These are phyloP conservation scores for Coenonympha glycerion DNA, from an alignment of 2,888 invertebrate genomes.

Conservation along the genomic window DNA sequence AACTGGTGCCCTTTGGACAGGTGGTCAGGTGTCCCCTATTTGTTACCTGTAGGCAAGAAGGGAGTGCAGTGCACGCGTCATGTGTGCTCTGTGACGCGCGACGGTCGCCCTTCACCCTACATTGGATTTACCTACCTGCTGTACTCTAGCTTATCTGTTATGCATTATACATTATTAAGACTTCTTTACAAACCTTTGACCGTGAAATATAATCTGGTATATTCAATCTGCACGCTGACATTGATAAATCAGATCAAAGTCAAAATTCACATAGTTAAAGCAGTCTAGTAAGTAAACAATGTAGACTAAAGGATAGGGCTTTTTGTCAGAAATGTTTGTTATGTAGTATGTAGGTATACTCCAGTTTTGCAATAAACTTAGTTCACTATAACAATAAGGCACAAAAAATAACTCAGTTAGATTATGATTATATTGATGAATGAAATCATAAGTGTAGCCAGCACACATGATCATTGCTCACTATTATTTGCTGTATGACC, in stretches of 20 bases:
- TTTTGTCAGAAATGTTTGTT: too few species aligned
- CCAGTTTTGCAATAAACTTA: too few species aligned
- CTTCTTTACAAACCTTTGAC: conserved; percentile 20
- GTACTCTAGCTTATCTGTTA: background rate
- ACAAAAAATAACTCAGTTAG: too few species aligned
- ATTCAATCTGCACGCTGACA: conserved; percentile 2
- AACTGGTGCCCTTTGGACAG: background rate
- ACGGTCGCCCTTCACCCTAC: background rate
- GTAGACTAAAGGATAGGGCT: too few species aligned
- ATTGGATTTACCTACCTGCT: background rate
- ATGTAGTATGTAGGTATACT: too few species aligned
- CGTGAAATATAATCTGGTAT: conserved; percentile 10
- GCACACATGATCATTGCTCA: too few species aligned
- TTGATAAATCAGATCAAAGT: background rate
- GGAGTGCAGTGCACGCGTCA: background rate
- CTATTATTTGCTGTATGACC: too few species aligned
- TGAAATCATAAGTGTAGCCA: too few species aligned
- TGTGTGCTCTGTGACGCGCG: conserved; percentile 1
- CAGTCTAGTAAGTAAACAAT: too few species aligned
- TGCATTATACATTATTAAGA: conserved; percentile 17
- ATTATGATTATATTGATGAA: too few species aligned
- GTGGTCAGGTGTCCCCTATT: background rate
- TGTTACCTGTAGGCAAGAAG: background rate
- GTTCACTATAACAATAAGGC: too few species aligned
- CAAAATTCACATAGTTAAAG: too few species aligned